A percentile compares a stretch with the other conserved stretches of the same genome.
Conservation (phyloP, 1,140 invertebrate genomes). For the Pantala flavescens region DNA sequence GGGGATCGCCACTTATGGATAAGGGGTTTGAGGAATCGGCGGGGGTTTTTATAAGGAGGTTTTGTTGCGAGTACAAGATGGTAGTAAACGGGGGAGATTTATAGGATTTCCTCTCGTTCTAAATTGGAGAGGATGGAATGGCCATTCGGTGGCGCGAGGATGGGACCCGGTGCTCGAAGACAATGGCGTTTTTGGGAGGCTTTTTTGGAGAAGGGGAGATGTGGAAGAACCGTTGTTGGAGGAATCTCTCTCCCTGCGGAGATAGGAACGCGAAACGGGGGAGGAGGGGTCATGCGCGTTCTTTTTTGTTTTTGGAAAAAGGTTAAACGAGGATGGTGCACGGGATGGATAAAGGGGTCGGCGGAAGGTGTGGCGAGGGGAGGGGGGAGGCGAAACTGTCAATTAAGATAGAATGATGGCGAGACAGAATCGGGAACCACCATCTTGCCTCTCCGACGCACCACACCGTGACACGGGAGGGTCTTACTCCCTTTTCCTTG, state of each 20-base stretch:
- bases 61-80: background rate
- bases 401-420: conserved; percentile 10
- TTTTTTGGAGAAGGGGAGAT: background rate
- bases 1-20: background rate
- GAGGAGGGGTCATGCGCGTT: background rate
- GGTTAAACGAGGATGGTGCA: background rate
- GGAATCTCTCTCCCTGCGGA: background rate
- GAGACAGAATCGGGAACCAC: background rate
- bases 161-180: background rate
- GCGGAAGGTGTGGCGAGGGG: background rate
- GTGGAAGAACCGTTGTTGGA: conserved; percentile 3
- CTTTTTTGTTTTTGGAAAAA: too few relatives aligned
- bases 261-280: background rate
- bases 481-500: background rate
- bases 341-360: background rate
- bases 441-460: background rate
- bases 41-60: background rate
- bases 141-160: background rate
- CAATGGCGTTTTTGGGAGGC: background rate
- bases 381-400: background rate
- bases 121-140: background rate
- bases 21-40: background rate
- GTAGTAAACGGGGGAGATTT: background rate
- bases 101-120: background rate
- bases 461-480: conserved; percentile 5